Percentiles rank a stretch among this genome's conserved stretches.
Evolutionary conservation across 1,140 invertebrate genomes (phyloP).

Genomic region (Diplogasteroides magnus): DNA sequence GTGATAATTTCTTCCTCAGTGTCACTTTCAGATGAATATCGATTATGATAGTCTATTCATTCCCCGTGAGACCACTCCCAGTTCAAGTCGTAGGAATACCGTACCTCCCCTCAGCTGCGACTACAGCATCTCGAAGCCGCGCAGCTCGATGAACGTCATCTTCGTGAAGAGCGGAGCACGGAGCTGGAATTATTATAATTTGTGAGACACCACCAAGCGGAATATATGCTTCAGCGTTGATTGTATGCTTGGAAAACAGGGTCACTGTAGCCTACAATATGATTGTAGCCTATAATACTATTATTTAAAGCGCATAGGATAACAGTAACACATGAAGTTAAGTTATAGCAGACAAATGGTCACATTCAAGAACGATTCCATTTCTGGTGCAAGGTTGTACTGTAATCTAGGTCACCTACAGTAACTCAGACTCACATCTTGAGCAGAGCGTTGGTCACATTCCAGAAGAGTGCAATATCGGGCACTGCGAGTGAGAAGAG

Average conservation of each 20-base stretch:
- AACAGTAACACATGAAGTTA: too few species aligned
- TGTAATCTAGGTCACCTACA: too few species aligned
- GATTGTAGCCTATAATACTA: too few species aligned
- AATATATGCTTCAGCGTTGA: too few species aligned
- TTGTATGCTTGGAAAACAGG: too few species aligned
- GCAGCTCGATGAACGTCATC: conserved; percentile 16
- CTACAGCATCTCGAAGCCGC: conserved; percentile 22
- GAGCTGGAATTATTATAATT: conserved; percentile 17
- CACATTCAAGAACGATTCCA: too few species aligned
- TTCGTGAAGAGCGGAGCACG: conserved; percentile 18
- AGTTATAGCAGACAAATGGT: not conserved
- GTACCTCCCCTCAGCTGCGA: conserved; percentile 17
- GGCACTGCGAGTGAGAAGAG: conserved; percentile 21
- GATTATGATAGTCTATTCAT: not conserved
- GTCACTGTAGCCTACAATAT: too few species aligned
- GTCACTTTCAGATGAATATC: not conserved
- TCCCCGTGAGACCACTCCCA: too few species aligned
- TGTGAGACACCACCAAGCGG: too few species aligned
- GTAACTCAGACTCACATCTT: conserved; percentile 8
- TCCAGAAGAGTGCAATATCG: conserved; percentile 27
- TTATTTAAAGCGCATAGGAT: too few species aligned
- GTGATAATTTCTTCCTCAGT: not conserved
- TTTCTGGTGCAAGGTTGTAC: too few species aligned
- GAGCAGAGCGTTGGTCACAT: conserved; percentile 24
- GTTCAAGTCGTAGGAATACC: too few species aligned